A percentile compares a stretch with the other conserved stretches of the same genome.
These are phyloP conservation scores for Pyrrhia umbra DNA, from an alignment of 2,888 invertebrate species.

Conservation along the genomic window DNA sequence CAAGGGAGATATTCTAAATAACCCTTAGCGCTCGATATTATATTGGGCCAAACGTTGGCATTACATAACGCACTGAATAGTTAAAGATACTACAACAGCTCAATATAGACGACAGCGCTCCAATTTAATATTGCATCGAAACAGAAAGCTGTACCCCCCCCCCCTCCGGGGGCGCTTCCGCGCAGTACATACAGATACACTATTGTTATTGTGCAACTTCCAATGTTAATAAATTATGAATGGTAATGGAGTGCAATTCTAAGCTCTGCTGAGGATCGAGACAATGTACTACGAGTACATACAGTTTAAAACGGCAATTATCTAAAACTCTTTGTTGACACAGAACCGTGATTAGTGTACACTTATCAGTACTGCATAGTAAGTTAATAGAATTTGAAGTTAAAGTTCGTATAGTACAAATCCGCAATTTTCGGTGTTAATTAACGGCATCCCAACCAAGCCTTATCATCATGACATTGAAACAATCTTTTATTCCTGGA, in stretches of 20 bases:
- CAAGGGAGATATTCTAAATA: too few relatives aligned
- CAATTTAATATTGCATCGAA: conserved; percentile 56
- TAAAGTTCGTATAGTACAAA: too few relatives aligned
- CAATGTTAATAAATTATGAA: conserved; percentile 50
- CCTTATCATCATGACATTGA: background rate
- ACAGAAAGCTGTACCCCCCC: conserved; percentile 28
- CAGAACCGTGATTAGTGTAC: too few relatives aligned
- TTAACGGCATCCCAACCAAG: too few relatives aligned
- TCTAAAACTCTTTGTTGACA: too few relatives aligned
- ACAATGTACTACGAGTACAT: too few relatives aligned
- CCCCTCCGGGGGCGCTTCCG: conserved; percentile 26
- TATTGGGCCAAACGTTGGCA: background rate
- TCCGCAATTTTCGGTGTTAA: too few relatives aligned
- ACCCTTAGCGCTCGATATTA: background rate
- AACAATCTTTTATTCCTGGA: conserved; percentile 15
- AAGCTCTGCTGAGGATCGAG: conserved; percentile 3
- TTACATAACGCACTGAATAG: conserved; percentile 25
- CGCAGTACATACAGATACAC: conserved; percentile 42
- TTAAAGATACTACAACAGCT: conserved; percentile 23
- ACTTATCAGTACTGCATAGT: too few relatives aligned
- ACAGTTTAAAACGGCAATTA: too few relatives aligned
- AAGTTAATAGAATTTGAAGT: too few relatives aligned
- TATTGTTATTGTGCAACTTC: conserved; percentile 43
- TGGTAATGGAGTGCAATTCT: conserved; percentile 24
- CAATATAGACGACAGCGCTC: conserved; percentile 20